Base-by-base conservation (phyloP, 2,113 vertebrate genomes). In the Nerophis lumbriciformis region DNA sequence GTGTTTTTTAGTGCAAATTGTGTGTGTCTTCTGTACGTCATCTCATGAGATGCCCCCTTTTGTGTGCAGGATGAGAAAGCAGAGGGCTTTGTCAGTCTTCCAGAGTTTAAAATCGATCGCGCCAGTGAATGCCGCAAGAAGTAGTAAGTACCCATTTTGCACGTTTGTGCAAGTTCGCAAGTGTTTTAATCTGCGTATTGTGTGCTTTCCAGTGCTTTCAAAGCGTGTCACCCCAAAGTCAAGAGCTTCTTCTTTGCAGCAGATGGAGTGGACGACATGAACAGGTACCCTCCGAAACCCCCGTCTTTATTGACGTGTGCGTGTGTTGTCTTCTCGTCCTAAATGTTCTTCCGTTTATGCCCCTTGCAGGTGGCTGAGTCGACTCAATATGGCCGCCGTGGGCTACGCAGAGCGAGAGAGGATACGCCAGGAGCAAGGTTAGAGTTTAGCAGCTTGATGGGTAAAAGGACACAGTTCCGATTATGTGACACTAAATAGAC, bases 181-280 rank as follows among this genome's bases (percentile, higher is more conserved):
- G 1, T 63, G 5, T 44, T 8, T 59, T 16, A 49, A 49, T 50
- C 42, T 57, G 50, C 12, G 5, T 16, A 4, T 13, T 13, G 1
- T 71, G 49, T 75, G 14, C 51, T 71, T 70, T 73, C 39, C 82
- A 96, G 97, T 83, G 96, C 97, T 82, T 99, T 99, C 90, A 99
- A 99, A 90, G 96, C 97, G 39, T 99, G 95, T 76, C 97, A 99
- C 91, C 97, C 97, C 77, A 98, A 98, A 89, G 95, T 99, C 85
- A 99, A 99, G 92, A 98, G 96, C 81, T 99, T 99, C 92, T 99
- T 98, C 90, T 99, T 99, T 90, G 97, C 97, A 83, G 95, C 97
- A 79, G 97, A 99, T 81, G 94, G 95, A 86, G 93, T 96, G 89
- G 97, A 99, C 82, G 96, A 99, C 82, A 96, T 99, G 94, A 98